These are phyloP conservation scores for Lepidonotus clava DNA, from an alignment of 2,888 invertebrate genomes.

Conservation along the genomic window DNA sequence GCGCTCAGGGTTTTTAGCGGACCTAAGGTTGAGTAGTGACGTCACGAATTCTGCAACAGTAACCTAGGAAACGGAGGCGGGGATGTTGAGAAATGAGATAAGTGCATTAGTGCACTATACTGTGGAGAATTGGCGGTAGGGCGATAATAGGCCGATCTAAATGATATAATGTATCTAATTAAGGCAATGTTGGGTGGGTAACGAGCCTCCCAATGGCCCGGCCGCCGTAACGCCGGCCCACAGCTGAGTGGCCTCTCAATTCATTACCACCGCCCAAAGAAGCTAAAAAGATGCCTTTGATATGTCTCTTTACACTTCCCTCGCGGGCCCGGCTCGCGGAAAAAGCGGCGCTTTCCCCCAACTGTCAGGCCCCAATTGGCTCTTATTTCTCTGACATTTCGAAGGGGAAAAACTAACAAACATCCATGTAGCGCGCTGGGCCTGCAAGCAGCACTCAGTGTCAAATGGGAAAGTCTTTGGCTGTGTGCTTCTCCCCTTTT, in stretches of 20 bases:
- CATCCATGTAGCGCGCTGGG: background rate
- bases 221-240: background rate
- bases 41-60: conserved; percentile 46
- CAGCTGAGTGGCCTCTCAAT: conserved; percentile 35
- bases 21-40: conserved; percentile 34
- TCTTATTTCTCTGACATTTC: background rate
- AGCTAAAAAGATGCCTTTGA: conserved; percentile 39
- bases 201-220: conserved; percentile 18
- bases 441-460: background rate
- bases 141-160: conserved; percentile 43
- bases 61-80: background rate
- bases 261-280: conserved; percentile 36
- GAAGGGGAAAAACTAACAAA: background rate
- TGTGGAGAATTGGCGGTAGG: conserved; percentile 12
- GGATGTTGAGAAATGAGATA: conserved; percentile 34
- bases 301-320: conserved; percentile 25
- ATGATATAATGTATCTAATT: conserved; percentile 54
- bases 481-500: too few species aligned
- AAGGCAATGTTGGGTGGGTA: conserved; percentile 46
- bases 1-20: background rate
- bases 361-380: background rate
- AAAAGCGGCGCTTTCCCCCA: background rate
- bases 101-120: conserved; percentile 47
- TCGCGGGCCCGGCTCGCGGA: background rate
- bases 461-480: conserved; percentile 9